Base-by-base conservation (phyloP, 2,888 invertebrate genomes). In the Eristalis arbustorum region DNA sequence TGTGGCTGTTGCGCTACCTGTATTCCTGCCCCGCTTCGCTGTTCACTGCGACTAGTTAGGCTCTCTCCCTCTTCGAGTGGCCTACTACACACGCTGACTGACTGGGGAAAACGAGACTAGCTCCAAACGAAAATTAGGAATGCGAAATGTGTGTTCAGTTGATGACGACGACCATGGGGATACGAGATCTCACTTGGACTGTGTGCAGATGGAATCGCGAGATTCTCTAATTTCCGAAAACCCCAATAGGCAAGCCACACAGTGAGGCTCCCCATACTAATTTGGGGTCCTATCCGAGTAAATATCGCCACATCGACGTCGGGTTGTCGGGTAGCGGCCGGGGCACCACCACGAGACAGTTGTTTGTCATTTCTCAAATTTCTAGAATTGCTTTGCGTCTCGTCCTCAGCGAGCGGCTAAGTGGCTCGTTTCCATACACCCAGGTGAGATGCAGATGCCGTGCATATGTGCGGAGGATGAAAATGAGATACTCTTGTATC, bases 291-390 rank as follows among this genome's bases (percentile, higher is more conserved):
- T 73, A 77, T 82, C 72, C 72, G 56, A 34, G 72, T 67, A 72
- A 72, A 72, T 66, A 76, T 75, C 67, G 56, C 23, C 71, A 37
- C 37, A 37, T 40, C 23, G 63, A 37, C 56, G 63, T 37, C 18
- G 66, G 40, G 37, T 23, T 14, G 23, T 31, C 31, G 31, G 31
- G 31, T 31, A 23, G 57, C 22, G 40, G 28, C 31, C n/a, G 13
- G 64, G 11, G 69, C 66, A 57, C 67, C 57, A 74, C 74, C 62
- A 62, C 74, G 23, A 69, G 83, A 87, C 78, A 83, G 78, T 87
- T 78, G 87, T 87, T 78, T 83, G 87, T 83, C 87, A 87, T 87
- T 87, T 83, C 83, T 83, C 68, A 83, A 83, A 87, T 87, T 87
- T 87, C 82, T 75, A 72, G 79, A 87, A 87, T 87, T 78, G 71